These are phyloP conservation scores for Fissipunctia ypsillon DNA, from an alignment of 2,888 invertebrate genomes.

Conservation along the genomic window DNA sequence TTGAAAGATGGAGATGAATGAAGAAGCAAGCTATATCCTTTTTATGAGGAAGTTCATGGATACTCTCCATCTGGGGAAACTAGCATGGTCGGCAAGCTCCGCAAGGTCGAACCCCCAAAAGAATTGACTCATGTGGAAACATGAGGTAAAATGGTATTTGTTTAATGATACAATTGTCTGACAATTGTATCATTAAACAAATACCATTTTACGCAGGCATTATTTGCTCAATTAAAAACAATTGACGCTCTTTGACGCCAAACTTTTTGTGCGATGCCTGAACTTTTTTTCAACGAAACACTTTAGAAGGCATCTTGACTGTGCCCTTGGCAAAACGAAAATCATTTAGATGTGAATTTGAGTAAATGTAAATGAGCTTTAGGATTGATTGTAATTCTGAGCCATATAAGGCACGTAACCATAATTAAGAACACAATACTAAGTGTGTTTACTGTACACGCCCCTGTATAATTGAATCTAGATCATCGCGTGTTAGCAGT, in stretches of 20 bases:
- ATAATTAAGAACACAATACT: background rate
- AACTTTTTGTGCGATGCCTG: background rate
- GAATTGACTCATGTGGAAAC: no score
- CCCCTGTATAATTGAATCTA: background rate
- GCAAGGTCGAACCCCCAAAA: no score
- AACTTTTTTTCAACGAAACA: background rate
- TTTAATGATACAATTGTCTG: no score
- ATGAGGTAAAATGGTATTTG: no score
- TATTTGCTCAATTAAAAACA: conserved; percentile 10
- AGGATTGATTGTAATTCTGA: background rate
- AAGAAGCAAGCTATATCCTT: background rate
- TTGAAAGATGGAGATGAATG: background rate
- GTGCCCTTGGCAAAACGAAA: background rate
- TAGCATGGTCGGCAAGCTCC: background rate
- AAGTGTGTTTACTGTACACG: background rate
- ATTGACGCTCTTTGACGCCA: background rate
- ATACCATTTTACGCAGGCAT: background rate
- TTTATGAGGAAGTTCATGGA: background rate
- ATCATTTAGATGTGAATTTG: background rate
- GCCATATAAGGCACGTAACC: background rate
- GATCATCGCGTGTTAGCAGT: conserved; percentile 2
- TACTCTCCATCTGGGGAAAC: no score
- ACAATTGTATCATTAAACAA: no score
- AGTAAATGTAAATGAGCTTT: background rate
- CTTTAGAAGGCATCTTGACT: background rate